A percentile compares a stretch with the other conserved stretches of the same genome.
These are phyloP conservation scores for Drosophila melanica DNA, from an alignment of 1,140 invertebrate species.

Conservation along the genomic window DNA sequence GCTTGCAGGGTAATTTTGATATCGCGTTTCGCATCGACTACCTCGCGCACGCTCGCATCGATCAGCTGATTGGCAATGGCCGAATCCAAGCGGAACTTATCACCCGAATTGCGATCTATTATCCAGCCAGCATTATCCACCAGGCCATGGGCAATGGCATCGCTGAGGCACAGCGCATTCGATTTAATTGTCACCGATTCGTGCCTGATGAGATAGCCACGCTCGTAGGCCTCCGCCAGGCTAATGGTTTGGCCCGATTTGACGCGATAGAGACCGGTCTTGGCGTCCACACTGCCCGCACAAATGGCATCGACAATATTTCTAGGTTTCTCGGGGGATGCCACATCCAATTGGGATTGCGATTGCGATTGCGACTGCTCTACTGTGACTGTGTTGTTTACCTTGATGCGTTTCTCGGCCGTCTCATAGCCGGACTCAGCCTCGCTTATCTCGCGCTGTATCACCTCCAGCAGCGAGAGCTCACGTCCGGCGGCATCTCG, in stretches of 20 bases:
- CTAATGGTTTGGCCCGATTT: conserved; percentile 89
- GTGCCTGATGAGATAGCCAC: conserved; percentile 89
- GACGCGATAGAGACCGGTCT: conserved; percentile 89
- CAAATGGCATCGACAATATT: conserved; percentile 91
- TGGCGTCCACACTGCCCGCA: conserved; percentile 91
- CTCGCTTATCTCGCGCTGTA: conserved; percentile 94
- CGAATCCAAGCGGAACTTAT: conserved; percentile 91
- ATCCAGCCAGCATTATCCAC: conserved; percentile 92
- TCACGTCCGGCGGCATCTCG: conserved; percentile 88
- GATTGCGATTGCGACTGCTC: conserved; percentile 82
- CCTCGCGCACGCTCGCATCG: conserved; percentile 90
- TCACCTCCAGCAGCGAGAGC: conserved; percentile 94
- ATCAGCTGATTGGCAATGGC: conserved; percentile 91
- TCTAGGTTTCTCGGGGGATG: conserved; percentile 69
- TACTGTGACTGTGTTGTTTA: conserved; percentile 87
- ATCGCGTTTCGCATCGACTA: conserved; percentile 91
- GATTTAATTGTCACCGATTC: conserved; percentile 90
- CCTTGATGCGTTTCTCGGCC: conserved; percentile 91
- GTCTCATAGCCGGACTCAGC: conserved; percentile 90
- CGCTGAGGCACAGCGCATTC: conserved; percentile 90
- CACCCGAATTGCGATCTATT: conserved; percentile 92
- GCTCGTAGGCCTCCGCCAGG: conserved; percentile 91
- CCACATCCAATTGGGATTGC: conserved; percentile 81
- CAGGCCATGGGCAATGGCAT: conserved; percentile 92
- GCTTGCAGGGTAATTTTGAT: conserved; percentile 91